Evolutionary conservation across 2,113 vertebrate species (phyloP).

Genomic region (Trinectes maculatus): DNA sequence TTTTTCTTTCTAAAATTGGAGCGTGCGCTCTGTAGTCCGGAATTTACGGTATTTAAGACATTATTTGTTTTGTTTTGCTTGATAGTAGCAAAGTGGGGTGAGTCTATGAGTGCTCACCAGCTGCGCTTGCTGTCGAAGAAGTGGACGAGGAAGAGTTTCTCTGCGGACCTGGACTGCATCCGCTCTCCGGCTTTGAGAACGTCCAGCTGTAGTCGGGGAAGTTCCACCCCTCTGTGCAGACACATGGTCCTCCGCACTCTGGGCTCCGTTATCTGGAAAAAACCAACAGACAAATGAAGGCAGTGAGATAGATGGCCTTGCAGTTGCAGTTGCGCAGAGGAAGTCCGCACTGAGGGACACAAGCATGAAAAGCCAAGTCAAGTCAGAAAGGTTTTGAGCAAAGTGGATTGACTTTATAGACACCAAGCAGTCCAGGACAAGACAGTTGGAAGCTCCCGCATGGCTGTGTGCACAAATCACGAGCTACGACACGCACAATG

Average conservation of each 20-base stretch:
- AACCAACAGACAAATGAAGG: background rate
- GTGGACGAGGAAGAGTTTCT: slow-evolving; percentile 94
- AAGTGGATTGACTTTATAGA: slow-evolving; percentile 25
- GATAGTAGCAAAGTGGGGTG: background rate
- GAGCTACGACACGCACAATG: slow-evolving; percentile 73
- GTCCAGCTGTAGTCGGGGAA: slow-evolving; percentile 89
- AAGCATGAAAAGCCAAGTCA: slow-evolving; percentile 50
- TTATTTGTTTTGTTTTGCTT: background rate
- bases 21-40: too few relatives aligned
- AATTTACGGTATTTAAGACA: background rate
- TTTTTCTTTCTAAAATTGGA: too few relatives aligned
- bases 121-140: slow-evolving; percentile 97
- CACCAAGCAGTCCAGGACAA: slow-evolving; percentile 35
- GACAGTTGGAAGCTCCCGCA: slow-evolving; percentile 43
- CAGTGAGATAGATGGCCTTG: slow-evolving; percentile 1
- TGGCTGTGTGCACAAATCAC: slow-evolving; percentile 65
- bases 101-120: slow-evolving; percentile 84
- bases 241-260: slow-evolving; percentile 86
- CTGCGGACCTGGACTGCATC: slow-evolving; percentile 96
- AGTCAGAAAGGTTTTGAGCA: slow-evolving; percentile 27
- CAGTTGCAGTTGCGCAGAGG: background rate
- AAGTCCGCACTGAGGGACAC: slow-evolving; percentile 30
- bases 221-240: slow-evolving; percentile 88
- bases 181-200: slow-evolving; percentile 92
- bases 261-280: slow-evolving; percentile 90